phyloP scores from a whole-genome alignment of 2,888 invertebrate species.

The Dryocosmus kuriphilus region DNA sequence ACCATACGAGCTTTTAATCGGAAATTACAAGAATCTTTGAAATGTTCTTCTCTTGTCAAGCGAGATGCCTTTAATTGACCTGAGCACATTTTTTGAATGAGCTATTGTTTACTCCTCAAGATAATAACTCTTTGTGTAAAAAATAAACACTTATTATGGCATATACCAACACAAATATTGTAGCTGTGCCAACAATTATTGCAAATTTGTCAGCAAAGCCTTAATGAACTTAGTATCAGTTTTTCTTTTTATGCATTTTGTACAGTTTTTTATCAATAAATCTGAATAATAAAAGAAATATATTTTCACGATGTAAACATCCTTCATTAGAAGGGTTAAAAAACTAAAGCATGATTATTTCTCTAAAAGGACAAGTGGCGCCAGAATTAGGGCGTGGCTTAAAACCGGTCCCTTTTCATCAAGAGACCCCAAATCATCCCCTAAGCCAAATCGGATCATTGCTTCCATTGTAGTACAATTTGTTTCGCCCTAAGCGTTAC shows the following conservation, averaged over 20 bases:
- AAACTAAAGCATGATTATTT: too few relatives aligned
- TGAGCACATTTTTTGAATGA: background rate
- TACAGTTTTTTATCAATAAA: background rate
- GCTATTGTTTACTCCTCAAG: background rate
- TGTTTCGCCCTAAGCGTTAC: background rate
- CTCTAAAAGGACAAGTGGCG: conserved; percentile 10
- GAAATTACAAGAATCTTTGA: background rate
- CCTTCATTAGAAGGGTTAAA: too few relatives aligned
- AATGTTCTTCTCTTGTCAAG: background rate
- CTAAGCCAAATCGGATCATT: background rate
- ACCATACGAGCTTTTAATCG: background rate
- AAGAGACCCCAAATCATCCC: background rate
- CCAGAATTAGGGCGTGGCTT: conserved; percentile 33
- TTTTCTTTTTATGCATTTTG: background rate
- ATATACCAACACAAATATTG: conserved; percentile 19
- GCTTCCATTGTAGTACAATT: background rate
- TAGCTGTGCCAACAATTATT: conserved; percentile 4
- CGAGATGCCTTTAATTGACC: background rate
- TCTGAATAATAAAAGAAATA: too few relatives aligned
- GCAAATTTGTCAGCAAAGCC: conserved; percentile 1
- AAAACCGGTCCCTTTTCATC: background rate
- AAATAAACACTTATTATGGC: background rate
- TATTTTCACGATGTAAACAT: too few relatives aligned
- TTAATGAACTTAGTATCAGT: background rate
- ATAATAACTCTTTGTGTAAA: conserved; percentile 13